phyloP scores from a whole-genome alignment of 2,113 vertebrate species.

The Aplodontia rufa region DNA sequence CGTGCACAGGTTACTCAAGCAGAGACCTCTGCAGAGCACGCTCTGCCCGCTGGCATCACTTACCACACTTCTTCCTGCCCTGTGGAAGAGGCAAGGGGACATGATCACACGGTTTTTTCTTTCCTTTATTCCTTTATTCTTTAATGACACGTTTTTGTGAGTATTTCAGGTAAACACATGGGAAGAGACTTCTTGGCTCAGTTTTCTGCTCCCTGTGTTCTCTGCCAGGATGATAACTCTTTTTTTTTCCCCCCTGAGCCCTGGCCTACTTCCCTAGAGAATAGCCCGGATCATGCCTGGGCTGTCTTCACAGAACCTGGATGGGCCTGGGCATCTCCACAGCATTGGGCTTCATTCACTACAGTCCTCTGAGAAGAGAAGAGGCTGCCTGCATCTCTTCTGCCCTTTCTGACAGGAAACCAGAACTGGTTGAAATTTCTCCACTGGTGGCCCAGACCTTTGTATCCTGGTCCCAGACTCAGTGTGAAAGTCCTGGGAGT shows the following conservation, averaged over 20 bases:
- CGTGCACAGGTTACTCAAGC: neutral
- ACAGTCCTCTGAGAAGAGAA: neutral
- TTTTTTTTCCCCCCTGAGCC: neutral
- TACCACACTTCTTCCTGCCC: neutral
- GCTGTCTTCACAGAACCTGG: neutral
- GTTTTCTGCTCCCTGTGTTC: neutral
- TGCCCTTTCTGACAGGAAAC: neutral
- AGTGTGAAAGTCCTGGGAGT: neutral
- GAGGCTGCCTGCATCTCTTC: neutral
- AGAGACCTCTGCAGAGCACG: neutral
- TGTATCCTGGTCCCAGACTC: neutral
- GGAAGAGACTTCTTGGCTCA: neutral
- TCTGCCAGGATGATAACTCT: neutral
- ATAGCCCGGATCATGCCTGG: neutral
- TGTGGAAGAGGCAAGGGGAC: neutral
- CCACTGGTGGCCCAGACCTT: neutral
- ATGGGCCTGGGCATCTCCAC: neutral
- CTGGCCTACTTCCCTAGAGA: neutral
- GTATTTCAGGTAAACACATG: neutral
- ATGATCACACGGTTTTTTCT: neutral
- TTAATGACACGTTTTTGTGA: constrained; percentile 14
- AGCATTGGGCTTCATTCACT: neutral
- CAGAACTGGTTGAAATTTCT: neutral
- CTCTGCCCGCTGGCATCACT: neutral
- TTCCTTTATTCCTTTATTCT: neutral